phyloP scores from a whole-genome alignment of 2,888 invertebrate genomes.

The Yponomeuta evonymella region DNA sequence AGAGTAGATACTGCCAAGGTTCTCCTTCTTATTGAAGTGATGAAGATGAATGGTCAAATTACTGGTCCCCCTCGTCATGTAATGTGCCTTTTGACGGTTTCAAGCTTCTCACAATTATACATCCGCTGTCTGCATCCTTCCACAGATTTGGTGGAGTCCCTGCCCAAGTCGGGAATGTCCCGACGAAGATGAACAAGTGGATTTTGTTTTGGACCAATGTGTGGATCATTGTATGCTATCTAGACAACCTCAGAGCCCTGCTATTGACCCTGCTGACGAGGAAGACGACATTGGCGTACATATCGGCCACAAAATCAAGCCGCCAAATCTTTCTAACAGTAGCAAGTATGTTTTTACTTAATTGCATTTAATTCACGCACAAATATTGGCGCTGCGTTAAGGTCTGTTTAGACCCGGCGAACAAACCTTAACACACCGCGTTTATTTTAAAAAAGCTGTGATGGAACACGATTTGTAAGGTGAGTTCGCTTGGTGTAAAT shows the following conservation, averaged over 20 bases:
- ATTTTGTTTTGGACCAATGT: constrained; percentile 83
- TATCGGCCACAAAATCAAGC: constrained; percentile 66
- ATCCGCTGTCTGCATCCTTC: constrained; percentile 1
- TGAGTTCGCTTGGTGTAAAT: too few species aligned
- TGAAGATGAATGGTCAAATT: constrained; percentile 30
- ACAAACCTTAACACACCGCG: too few species aligned
- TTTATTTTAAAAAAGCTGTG: too few species aligned
- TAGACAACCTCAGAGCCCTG: constrained; percentile 51
- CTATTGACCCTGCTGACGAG: constrained; percentile 57
- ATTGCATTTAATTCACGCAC: neutral
- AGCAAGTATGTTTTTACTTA: constrained; percentile 5
- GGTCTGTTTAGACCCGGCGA: too few species aligned
- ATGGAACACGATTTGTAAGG: too few species aligned
- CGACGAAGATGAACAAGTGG: constrained; percentile 82
- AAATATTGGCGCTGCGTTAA: too few species aligned
- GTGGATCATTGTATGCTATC: constrained; percentile 82
- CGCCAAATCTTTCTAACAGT: constrained; percentile 57
- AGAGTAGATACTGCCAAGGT: constrained; percentile 17
- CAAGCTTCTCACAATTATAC: neutral
- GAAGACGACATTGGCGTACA: constrained; percentile 75
- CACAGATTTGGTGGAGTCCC: constrained; percentile 88
- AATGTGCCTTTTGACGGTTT: neutral
- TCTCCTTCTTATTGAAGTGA: constrained; percentile 20
- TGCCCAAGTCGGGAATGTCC: constrained; percentile 88
- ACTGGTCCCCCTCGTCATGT: constrained; percentile 24